Evolutionary conservation across 2,797 vertebrate genomes (phyloP), one percentile per base, ranked within the genome.

Genomic region (Lerista edwardsae): DNA sequence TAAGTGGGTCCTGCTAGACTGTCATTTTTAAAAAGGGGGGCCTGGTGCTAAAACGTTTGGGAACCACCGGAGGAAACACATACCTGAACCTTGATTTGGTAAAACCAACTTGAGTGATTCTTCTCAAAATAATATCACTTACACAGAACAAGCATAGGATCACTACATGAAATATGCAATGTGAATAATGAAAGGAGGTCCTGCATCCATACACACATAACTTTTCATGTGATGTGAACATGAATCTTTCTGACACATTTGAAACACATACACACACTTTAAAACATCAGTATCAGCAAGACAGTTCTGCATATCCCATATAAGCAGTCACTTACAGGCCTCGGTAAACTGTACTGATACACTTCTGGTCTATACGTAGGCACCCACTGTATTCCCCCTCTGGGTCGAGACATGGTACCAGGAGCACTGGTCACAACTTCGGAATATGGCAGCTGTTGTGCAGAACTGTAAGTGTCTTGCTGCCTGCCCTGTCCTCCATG

Each of bases 391-490:
- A 99, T 96, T 23, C 97, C 98, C 0, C 96, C 97, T 65, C 95
- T 95, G 44, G 97, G 97, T 79, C 97, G 95, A 61, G 91, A 98
- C 96, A 99, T 98, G 55, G 98, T 99, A 73, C 98, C 98, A 0
- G 98, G 98, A 21, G 98, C 97, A 0, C 98, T 99, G 94, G 98
- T 98, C 93, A 99, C 97, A 89, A 98, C 97, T 84, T 99, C 98
- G 0, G 97, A 94, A 85, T 98, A 99, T 51, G 98, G 98, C 84
- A 98, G 94, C 85, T 98, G 97, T 1, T 98, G 97, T 1, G 96
- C 95, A 0, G 97, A 96, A 91, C 95, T 96, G 74, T 98, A 99
- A 75, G 96, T 94, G 39, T 98, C 97, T 65, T 96, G 93, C 87
- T 97, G 97, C 73, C 98, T 95, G 90, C 96, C 96, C 68, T 97